Percentiles rank a stretch among this genome's conserved stretches.
These are phyloP conservation scores for Aurelia sp. DNA, from an alignment of 30 jellyfish, hydroid and myxozoan genomes.

Conservation along the genomic window DNA sequence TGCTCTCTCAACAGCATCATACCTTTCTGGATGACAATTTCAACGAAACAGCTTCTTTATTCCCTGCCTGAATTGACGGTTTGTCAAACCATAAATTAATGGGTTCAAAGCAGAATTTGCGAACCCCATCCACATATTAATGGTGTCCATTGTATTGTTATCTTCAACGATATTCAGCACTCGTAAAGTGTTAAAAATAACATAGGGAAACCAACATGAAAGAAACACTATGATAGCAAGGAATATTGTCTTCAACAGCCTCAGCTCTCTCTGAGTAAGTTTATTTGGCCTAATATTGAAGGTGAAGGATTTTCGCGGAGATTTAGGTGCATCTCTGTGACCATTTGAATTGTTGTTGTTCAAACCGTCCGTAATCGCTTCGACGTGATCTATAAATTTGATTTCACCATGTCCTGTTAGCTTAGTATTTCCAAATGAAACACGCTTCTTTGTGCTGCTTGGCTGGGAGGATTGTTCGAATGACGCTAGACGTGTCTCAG, in stretches of 20 bases:
- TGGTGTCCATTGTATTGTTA: constrained; percentile 59
- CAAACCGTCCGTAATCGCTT: too few species aligned
- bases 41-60: constrained; percentile 17
- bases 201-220: constrained; percentile 87
- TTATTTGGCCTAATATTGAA: not conserved
- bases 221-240: constrained; percentile 68
- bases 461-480: too few species aligned
- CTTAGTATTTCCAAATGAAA: too few species aligned
- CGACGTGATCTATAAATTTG: too few species aligned
- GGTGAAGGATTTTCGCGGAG: not conserved
- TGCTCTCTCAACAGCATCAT: too few species aligned
- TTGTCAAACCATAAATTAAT: constrained; percentile 72
- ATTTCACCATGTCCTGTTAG: too few species aligned
- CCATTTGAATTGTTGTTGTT: too few species aligned
- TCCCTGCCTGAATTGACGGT: constrained; percentile 74
- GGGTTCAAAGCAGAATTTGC: constrained; percentile 86
- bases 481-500: too few species aligned
- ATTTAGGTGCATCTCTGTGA: too few species aligned
- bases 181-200: constrained; percentile 54
- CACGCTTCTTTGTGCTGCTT: too few species aligned
- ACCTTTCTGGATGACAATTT: too few species aligned
- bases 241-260: constrained; percentile 54
- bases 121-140: constrained; percentile 95
- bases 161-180: constrained; percentile 21
- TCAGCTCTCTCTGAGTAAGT: constrained; percentile 16